These are phyloP conservation scores for Echinometra lucunter DNA, from an alignment of 53 echinoderm and acorn worm species.

Conservation along the genomic window DNA sequence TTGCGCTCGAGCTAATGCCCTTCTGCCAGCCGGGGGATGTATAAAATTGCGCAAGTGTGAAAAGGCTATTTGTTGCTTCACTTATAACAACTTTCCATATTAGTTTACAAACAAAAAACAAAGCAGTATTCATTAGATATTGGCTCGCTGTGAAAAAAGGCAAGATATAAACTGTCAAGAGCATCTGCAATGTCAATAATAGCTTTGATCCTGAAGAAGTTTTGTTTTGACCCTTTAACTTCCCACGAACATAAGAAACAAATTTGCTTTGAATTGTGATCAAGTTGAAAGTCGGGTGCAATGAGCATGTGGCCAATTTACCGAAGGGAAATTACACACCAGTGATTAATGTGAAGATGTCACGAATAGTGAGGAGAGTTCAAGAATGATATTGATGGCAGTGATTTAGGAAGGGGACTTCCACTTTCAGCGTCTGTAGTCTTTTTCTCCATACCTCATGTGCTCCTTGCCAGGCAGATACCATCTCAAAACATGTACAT, in stretches of 20 bases:
- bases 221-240: constrained; percentile 16
- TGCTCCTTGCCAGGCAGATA: not conserved
- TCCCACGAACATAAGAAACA: constrained; percentile 5
- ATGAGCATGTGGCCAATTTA: constrained; percentile 44
- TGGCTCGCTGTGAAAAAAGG: too few relatives aligned
- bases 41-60: too few relatives aligned
- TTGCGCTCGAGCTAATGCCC: too few relatives aligned
- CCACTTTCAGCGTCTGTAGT: constrained; percentile 5
- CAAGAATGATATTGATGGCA: constrained; percentile 35
- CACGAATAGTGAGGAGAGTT: constrained; percentile 44
- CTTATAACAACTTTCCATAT: too few relatives aligned
- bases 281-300: not conserved
- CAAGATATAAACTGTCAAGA: too few relatives aligned
- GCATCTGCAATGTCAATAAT: too few relatives aligned
- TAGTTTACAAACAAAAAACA: too few relatives aligned
- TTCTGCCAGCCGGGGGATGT: too few relatives aligned
- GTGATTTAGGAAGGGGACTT: constrained; percentile 37
- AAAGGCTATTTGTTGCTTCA: too few relatives aligned
- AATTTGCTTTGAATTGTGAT: constrained; percentile 26
- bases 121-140: too few relatives aligned
- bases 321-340: constrained; percentile 48
- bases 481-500: not conserved
- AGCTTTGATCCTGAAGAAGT: not conserved
- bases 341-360: constrained; percentile 50
- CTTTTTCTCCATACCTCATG: not conserved